Evolutionary conservation across 1,140 invertebrate species (phyloP), one percentile per base, ranked within the genome.

Genomic region (Anoplophora glabripennis): DNA sequence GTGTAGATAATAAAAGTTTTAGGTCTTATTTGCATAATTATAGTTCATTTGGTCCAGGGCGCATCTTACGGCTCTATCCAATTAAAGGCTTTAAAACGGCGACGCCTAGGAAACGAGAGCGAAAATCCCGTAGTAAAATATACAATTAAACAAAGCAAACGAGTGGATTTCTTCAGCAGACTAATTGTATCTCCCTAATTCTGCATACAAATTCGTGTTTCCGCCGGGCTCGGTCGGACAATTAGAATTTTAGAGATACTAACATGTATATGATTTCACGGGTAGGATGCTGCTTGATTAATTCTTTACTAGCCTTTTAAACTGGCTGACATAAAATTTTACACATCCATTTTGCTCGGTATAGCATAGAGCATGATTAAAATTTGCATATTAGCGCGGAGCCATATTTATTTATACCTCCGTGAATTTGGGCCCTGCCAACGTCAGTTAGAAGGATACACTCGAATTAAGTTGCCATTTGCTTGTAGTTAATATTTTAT

Each of bases 171-270:
- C 57, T 58, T 58, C 57, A 38, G 14, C 42, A 42, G 28, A 58
- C 57, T 58, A 57, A 57, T 57, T 57, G 41, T 41, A 40, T 57
- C 42, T 48, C 55, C 14, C 45, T 45, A 57, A 57, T 57, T 57
- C 46, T 46, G 55, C 55, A 57, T 57, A 57, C 55, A 48, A 57
- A 57, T 57, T 57, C 48, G 44, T 57, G 55, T 57, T 48, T 57
- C 40, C 55, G 21, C 48, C 48, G 41, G 55, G 28, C 41, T 40
- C n/a, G 44, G 54, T 45, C 54, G 37, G 47, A 58, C 57, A 58
- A 58, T 58, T 58, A 58, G 57, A 58, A 58, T 58, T 58, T 58
- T 58, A 58, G 57, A 58, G 46, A 58, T 58, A 48, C 57, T 58
- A 58, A 58, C 57, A 34, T 41, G 45, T 58, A 52, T 58, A 58